Conservation (phyloP, 2,797 vertebrate species). For the Acipenser oxyrinchus region DNA sequence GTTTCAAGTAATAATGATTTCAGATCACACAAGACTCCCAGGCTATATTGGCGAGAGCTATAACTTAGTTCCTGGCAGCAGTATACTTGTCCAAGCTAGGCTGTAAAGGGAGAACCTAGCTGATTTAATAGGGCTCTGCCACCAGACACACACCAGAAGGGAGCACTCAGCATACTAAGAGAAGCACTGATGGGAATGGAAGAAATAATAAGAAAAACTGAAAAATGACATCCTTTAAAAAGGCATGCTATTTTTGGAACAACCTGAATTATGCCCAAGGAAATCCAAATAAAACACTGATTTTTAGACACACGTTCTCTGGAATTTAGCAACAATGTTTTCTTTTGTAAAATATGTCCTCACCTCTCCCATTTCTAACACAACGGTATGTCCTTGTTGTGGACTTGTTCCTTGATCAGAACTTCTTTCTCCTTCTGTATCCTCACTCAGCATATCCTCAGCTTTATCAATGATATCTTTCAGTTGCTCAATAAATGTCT, state of each 20-base stretch:
- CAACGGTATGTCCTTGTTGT: conserved; percentile 52
- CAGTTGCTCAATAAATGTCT: conserved; percentile 94
- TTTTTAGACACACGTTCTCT: too few species aligned
- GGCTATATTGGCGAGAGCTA: too few species aligned
- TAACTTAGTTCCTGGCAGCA: too few species aligned
- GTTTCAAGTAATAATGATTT: too few species aligned
- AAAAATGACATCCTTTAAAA: too few species aligned
- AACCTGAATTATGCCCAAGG: too few species aligned
- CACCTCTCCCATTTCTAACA: conserved; percentile 45
- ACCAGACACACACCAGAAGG: conserved; percentile 3
- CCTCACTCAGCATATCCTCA: conserved; percentile 92
- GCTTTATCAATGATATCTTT: conserved; percentile 98
- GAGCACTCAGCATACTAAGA: not conserved
- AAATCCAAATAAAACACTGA: too few species aligned
- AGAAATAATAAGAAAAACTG: too few species aligned
- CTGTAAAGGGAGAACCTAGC: too few species aligned
- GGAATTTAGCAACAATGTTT: conserved; percentile 1
- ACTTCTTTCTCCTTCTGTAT: conserved; percentile 74
- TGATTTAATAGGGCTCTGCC: conserved; percentile 6
- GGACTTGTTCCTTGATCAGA: conserved; percentile 71
- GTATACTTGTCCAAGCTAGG: too few species aligned
- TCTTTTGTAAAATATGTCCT: conserved; percentile 12
- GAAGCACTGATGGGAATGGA: not conserved
- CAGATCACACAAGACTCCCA: too few species aligned
- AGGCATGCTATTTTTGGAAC: too few species aligned